Base-by-base conservation (phyloP, 64 coral and sea anemone species). In the Montipora foliosa region DNA sequence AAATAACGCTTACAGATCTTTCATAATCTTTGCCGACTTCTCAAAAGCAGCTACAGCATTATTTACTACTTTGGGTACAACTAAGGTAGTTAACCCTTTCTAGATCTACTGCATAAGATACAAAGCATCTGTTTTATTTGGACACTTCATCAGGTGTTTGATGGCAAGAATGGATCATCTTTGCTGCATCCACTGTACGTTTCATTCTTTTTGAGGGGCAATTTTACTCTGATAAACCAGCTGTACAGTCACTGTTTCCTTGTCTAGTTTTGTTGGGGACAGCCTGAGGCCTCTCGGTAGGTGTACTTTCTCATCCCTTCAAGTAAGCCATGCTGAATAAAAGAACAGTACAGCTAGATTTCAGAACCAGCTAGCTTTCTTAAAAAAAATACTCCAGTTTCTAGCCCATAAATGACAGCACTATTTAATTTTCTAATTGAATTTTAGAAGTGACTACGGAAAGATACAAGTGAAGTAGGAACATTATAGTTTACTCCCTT, bases 241-340 rank as follows among this genome's bases (percentile, higher is more conserved):
- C 84, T 44, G 87, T 53, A 48, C 72, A 82, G 79, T 95, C 94
- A 92, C 44, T 79, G 75, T 95, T 95, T 95, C 77, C 25, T 95
- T 76, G 86, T 92, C 89, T 59, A 95, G 67, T 75, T 87, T 88
- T 77, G 94, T 95, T 12, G 94, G 59, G 59, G 62, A 92, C 45
- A 71, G 49, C 37, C 37, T 83, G 62, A 72, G 78, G 78, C 89
- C 89, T 88, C 61, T 95, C 77, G 83, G 94, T 53, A 88, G 45
- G 78, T 95, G 94, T 87, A 72, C 89, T 90, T 92, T 95, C 59
- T 95, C 89, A 95, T 95, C 84, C 77, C n/a, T n/a, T 95, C 75
- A 47, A 95, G 75, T 53, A 95, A 72, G 67, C 94, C 83, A 87
- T 67, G 89, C 89, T 95, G 73, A 53, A 94, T n/a, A n/a, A 94